Percentiles rank a stretch among this genome's conserved stretches.
Evolutionary conservation across 2,797 vertebrate species (phyloP).

Genomic region (Nannoperca australis): DNA sequence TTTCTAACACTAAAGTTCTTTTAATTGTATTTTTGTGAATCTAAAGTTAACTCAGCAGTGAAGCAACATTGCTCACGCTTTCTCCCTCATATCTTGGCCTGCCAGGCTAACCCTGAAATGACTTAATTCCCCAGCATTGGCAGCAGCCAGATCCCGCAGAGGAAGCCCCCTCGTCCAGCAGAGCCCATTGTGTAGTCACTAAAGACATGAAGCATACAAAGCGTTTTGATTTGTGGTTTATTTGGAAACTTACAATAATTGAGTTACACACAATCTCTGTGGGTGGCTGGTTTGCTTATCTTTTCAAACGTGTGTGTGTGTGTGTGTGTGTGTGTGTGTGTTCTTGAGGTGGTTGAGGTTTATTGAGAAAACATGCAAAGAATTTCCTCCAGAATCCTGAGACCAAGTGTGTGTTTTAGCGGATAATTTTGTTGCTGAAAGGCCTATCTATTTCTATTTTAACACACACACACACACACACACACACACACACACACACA

Average conservation of each 20-base stretch:
- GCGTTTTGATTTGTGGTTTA: slow-evolving; percentile 47
- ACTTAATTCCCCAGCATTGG: slow-evolving; percentile 6
- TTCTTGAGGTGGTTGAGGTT: slow-evolving; percentile 57
- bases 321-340: slow-evolving; percentile 8
- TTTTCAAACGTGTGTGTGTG: slow-evolving; percentile 38
- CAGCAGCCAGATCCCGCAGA: slow-evolving; percentile 31
- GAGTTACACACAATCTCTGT: slow-evolving; percentile 48
- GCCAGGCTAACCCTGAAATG: slow-evolving; percentile 26
- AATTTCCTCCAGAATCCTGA: slow-evolving; percentile 79
- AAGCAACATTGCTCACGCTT: neutral
- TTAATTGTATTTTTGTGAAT: neutral
- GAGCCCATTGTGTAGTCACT: slow-evolving; percentile 4
- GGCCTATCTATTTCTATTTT: slow-evolving; percentile 4
- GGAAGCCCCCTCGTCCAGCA: slow-evolving; percentile 31
- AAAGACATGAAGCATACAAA: slow-evolving; percentile 26
- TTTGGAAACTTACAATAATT: slow-evolving; percentile 55
- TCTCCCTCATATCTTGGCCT: neutral
- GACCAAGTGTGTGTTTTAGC: slow-evolving; percentile 59
- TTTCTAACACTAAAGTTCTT: too few species aligned
- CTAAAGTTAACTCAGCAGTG: neutral
- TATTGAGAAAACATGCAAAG: slow-evolving; percentile 77
- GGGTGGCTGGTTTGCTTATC: slow-evolving; percentile 64
- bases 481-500: slow-evolving; percentile 11
- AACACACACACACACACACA: slow-evolving; percentile 18
- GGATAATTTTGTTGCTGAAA: slow-evolving; percentile 43